A percentile compares a stretch with the other conserved stretches of the same genome.
Conservation (phyloP, 2,113 vertebrate species). For the Elephantulus edwardii region DNA sequence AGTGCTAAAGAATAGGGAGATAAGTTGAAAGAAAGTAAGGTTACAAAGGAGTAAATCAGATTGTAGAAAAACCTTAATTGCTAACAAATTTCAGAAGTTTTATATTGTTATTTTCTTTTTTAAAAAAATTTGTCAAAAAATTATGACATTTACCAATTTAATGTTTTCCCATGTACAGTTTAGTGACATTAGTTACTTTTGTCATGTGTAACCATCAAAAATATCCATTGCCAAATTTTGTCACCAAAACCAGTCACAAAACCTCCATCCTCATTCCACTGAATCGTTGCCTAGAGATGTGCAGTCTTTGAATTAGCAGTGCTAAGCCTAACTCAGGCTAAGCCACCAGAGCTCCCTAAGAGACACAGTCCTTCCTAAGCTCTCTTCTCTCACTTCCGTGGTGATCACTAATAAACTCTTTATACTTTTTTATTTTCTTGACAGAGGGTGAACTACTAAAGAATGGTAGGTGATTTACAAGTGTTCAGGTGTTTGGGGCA, state of each 20-base stretch:
- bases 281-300: too few species aligned
- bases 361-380: background rate
- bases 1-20: too few species aligned
- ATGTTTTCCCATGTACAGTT: background rate
- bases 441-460: background rate
- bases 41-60: background rate
- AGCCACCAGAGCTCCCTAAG: background rate
- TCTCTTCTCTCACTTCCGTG: background rate
- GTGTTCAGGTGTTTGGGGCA: background rate
- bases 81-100: background rate
- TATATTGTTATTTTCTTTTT: background rate
- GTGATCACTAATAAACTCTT: background rate
- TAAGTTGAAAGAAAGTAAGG: conserved; percentile 24
- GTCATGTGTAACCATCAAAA: background rate
- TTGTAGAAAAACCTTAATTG: conserved; percentile 29
- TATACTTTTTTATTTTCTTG: background rate
- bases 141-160: background rate
- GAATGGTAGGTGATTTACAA: conserved; percentile 13
- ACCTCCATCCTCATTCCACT: too few species aligned
- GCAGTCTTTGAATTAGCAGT: too few species aligned
- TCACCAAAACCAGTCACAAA: background rate
- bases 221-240: background rate
- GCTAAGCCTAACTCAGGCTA: too few species aligned
- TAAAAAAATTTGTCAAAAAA: background rate
- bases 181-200: background rate